phyloP scores from a whole-genome alignment of 2,888 invertebrate species.

The Drosophila mercatorum region DNA sequence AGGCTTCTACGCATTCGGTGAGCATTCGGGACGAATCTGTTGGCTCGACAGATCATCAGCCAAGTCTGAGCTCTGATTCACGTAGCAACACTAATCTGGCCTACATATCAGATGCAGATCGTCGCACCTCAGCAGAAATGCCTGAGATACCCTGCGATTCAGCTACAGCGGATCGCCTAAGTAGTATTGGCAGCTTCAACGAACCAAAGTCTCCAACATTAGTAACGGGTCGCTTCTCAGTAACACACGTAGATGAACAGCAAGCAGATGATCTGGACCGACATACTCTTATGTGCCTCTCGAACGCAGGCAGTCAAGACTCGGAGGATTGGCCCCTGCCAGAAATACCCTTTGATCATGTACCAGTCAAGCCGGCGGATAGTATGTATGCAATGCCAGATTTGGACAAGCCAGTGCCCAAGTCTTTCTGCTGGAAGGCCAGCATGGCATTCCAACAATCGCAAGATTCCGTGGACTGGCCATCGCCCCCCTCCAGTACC shows the following conservation, averaged over 20 bases:
- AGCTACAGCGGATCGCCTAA: conserved; percentile 86
- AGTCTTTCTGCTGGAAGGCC: conserved; percentile 84
- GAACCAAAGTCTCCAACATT: conserved; percentile 85
- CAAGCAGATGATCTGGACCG: conserved; percentile 79
- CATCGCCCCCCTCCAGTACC: conserved; percentile 91
- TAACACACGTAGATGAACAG: conserved; percentile 84
- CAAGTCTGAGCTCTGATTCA: conserved; percentile 93
- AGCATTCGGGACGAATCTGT: conserved; percentile 94
- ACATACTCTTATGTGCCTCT: conserved; percentile 83
- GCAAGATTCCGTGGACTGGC: conserved; percentile 92
- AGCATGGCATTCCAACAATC: conserved; percentile 85
- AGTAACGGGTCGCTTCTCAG: conserved; percentile 83
- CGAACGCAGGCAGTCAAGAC: conserved; percentile 88
- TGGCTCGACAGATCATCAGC: conserved; percentile 93
- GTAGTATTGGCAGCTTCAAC: conserved; percentile 84
- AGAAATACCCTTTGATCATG: conserved; percentile 87
- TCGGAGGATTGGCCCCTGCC: conserved; percentile 92
- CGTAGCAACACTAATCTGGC: conserved; percentile 90
- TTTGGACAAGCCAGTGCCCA: conserved; percentile 83
- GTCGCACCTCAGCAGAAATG: conserved; percentile 93
- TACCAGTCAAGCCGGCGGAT: conserved; percentile 82
- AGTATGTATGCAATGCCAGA: conserved; percentile 82
- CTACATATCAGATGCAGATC: conserved; percentile 92
- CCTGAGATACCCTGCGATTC: conserved; percentile 93
- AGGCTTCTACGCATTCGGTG: conserved; percentile 92